Conservation (phyloP, 1,140 invertebrate species). For the Drosophila ironensis region DNA sequence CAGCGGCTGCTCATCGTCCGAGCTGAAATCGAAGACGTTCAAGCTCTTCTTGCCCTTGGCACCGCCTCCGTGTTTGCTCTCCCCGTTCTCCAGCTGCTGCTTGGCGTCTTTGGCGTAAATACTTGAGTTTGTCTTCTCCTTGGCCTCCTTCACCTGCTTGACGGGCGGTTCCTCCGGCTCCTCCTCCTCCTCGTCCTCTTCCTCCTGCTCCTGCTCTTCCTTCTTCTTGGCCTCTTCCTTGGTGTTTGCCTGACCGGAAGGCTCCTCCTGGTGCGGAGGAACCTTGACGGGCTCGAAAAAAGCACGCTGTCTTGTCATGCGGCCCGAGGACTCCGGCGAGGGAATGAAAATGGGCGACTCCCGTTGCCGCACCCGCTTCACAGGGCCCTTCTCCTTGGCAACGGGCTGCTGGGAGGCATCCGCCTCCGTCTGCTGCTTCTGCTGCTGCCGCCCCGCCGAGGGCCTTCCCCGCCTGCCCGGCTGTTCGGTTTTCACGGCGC, state of each 20-base stretch:
- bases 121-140: conserved; percentile 71
- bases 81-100: conserved; percentile 65
- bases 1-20: conserved; percentile 82
- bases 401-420: neutral
- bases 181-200: conserved; percentile 13
- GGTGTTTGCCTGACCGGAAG: neutral
- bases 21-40: conserved; percentile 82
- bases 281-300: conserved; percentile 81
- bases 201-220: conserved; percentile 13
- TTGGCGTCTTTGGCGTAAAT: conserved; percentile 77
- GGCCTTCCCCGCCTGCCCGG: conserved; percentile 39
- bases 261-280: conserved; percentile 46
- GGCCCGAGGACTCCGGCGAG: conserved; percentile 72
- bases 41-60: conserved; percentile 55
- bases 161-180: conserved; percentile 6
- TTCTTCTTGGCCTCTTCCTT: conserved; percentile 27
- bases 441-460: conserved; percentile 16
- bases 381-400: conserved; percentile 50
- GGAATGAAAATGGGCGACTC: conserved; percentile 81
- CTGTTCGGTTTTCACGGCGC: conserved; percentile 44
- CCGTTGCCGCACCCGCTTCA: conserved; percentile 65
- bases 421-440: conserved; percentile 7
- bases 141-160: conserved; percentile 40
- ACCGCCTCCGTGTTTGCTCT: conserved; percentile 11
- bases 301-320: conserved; percentile 76